Evolutionary conservation across 2,113 vertebrate genomes (phyloP).

Genomic region (Gadus chalcogrammus): DNA sequence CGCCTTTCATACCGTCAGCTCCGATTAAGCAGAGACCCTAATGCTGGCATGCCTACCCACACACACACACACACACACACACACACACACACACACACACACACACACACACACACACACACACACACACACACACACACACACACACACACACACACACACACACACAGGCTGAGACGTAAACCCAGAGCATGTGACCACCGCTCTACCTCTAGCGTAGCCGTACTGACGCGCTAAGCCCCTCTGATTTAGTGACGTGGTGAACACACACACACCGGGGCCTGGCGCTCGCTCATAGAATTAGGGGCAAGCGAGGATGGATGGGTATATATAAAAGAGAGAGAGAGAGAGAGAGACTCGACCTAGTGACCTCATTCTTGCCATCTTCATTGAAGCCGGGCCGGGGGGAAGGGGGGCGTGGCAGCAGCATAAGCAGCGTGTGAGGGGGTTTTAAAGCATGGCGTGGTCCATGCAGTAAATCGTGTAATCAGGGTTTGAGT

Average conservation of each 20-base stretch:
- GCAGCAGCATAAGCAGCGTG: background rate
- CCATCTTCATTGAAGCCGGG: background rate
- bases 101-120: conserved; percentile 27
- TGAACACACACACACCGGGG: too few relatives aligned
- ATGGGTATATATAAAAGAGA: too few relatives aligned
- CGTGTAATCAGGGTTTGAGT: too few relatives aligned
- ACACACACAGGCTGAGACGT: conserved; percentile 18
- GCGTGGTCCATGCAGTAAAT: too few relatives aligned
- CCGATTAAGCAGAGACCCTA: conserved; percentile 38
- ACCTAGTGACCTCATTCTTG: background rate
- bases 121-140: conserved; percentile 6
- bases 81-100: conserved; percentile 35
- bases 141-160: conserved; percentile 27
- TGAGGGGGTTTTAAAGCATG: background rate
- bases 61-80: background rate
- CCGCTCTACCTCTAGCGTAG: conserved; percentile 20
- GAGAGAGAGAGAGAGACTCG: too few relatives aligned
- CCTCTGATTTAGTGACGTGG: conserved; percentile 19
- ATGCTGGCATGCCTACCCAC: conserved; percentile 10
- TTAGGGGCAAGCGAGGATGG: conserved; percentile 25
- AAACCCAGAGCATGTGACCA: conserved; percentile 44
- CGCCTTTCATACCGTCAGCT: conserved; percentile 29
- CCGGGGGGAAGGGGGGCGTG: too few relatives aligned
- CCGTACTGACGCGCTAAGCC: conserved; percentile 24
- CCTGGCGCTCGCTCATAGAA: conserved; percentile 5